Conservation (phyloP, 2,888 invertebrate species). For the Nymphalis c-album region DNA sequence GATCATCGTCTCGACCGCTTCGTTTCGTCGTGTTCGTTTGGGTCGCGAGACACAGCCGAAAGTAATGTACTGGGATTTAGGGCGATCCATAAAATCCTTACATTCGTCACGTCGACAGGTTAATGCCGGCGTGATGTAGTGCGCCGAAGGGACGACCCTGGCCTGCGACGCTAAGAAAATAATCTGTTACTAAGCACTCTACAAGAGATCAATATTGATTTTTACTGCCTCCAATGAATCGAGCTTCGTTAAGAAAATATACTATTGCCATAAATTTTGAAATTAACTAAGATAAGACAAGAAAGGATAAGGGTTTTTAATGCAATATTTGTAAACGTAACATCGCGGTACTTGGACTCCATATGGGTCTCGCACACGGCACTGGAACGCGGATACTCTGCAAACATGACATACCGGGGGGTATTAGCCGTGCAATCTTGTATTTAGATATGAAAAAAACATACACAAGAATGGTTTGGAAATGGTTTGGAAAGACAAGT, state of each 20-base stretch:
- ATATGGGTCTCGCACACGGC: too few relatives aligned
- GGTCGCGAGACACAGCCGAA: slow-evolving; percentile 14
- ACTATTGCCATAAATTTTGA: too few relatives aligned
- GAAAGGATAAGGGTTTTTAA: too few relatives aligned
- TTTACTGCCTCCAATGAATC: slow-evolving; percentile 2
- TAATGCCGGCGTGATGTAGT: slow-evolving; percentile 30
- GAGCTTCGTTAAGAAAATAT: background rate
- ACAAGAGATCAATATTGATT: slow-evolving; percentile 16
- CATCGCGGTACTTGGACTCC: too few relatives aligned
- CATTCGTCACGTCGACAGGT: slow-evolving; percentile 32
- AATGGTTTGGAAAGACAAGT: too few relatives aligned
- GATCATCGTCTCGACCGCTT: slow-evolving; percentile 10
- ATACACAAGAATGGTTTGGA: too few relatives aligned
- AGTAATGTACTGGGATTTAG: slow-evolving; percentile 27
- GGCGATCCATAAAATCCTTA: slow-evolving; percentile 26
- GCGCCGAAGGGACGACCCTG: slow-evolving; percentile 21
- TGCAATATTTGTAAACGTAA: too few relatives aligned
- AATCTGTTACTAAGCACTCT: slow-evolving; percentile 27
- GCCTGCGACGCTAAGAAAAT: slow-evolving; percentile 10
- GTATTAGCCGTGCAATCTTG: too few relatives aligned
- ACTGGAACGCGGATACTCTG: too few relatives aligned
- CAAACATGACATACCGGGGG: too few relatives aligned
- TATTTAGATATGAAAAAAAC: too few relatives aligned
- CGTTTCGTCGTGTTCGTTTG: background rate
- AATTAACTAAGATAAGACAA: too few relatives aligned